Conservation (phyloP, 2,797 vertebrate species). For the Halcyon badia region DNA sequence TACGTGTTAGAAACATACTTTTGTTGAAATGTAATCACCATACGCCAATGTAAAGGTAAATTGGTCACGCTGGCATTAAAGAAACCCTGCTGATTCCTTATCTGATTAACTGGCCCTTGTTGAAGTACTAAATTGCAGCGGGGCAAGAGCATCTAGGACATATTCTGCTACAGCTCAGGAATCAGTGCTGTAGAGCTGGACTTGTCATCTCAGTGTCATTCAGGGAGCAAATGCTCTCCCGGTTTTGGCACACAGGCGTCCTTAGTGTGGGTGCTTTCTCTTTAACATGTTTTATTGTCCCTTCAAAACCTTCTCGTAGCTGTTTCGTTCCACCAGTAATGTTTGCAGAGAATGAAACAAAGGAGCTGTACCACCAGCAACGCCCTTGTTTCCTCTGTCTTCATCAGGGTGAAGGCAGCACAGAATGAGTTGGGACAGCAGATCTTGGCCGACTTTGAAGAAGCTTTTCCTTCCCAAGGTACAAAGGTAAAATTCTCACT, state of each 20-base stretch:
- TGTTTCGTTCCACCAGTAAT: background rate
- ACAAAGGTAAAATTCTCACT: slow-evolving; percentile 88
- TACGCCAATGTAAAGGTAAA: background rate
- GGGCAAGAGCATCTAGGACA: background rate
- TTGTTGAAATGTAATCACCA: background rate
- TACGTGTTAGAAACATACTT: fast-evolving
- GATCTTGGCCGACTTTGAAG: slow-evolving; percentile 98
- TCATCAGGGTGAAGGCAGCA: slow-evolving; percentile 92
- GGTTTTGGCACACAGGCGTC: background rate
- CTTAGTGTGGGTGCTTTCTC: background rate
- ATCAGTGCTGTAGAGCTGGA: background rate
- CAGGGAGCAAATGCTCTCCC: background rate
- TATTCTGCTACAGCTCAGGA: background rate
- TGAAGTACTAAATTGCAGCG: background rate
- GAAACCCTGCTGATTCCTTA: background rate
- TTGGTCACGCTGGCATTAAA: background rate
- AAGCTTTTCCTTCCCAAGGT: slow-evolving; percentile 95
- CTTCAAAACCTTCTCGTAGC: background rate
- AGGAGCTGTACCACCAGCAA: background rate
- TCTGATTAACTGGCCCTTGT: background rate
- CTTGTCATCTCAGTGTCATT: background rate
- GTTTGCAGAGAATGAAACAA: background rate
- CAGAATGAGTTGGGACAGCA: slow-evolving; percentile 97
- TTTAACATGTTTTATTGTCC: background rate
- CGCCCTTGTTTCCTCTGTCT: background rate